Evolutionary conservation across 2,888 invertebrate genomes (phyloP).

Genomic region (Ptychoptera albimana): DNA sequence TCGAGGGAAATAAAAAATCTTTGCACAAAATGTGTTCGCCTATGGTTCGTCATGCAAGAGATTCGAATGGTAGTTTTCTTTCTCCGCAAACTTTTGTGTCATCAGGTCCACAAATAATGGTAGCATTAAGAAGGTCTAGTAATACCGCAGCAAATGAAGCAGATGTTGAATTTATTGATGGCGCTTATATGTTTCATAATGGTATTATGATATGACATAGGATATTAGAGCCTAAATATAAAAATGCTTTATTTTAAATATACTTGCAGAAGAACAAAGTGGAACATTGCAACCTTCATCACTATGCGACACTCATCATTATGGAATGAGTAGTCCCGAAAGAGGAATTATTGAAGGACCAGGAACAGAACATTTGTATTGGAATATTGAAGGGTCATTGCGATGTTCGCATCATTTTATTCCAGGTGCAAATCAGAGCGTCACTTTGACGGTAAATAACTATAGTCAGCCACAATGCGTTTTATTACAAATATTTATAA

Average conservation of each 20-base stretch:
- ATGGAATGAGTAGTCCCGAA: slow-evolving; percentile 45
- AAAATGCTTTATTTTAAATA: too few relatives aligned
- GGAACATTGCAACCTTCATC: slow-evolving; percentile 56
- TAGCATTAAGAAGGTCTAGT: slow-evolving; percentile 42
- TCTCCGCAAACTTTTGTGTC: slow-evolving; percentile 49
- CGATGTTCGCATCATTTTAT: slow-evolving; percentile 55
- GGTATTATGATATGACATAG: slow-evolving; percentile 33
- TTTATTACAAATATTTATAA: too few relatives aligned
- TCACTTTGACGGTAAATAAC: slow-evolving; percentile 42
- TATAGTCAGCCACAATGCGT: too few relatives aligned
- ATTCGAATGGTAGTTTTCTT: slow-evolving; percentile 39
- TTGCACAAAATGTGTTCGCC: slow-evolving; percentile 52
- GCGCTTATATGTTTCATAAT: slow-evolving; percentile 59
- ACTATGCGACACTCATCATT: slow-evolving; percentile 55
- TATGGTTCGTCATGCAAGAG: slow-evolving; percentile 40
- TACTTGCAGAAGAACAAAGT: slow-evolving; percentile 41
- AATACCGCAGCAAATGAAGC: slow-evolving; percentile 31
- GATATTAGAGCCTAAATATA: too few relatives aligned
- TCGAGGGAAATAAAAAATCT: slow-evolving; percentile 34
- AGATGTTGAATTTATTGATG: slow-evolving; percentile 55
- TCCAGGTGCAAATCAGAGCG: slow-evolving; percentile 55
- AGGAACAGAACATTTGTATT: slow-evolving; percentile 48
- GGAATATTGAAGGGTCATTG: slow-evolving; percentile 51
- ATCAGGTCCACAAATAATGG: slow-evolving; percentile 45
- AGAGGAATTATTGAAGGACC: slow-evolving; percentile 47